Conservation (phyloP, 1,140 invertebrate species). For the Microplitis demolitor region DNA sequence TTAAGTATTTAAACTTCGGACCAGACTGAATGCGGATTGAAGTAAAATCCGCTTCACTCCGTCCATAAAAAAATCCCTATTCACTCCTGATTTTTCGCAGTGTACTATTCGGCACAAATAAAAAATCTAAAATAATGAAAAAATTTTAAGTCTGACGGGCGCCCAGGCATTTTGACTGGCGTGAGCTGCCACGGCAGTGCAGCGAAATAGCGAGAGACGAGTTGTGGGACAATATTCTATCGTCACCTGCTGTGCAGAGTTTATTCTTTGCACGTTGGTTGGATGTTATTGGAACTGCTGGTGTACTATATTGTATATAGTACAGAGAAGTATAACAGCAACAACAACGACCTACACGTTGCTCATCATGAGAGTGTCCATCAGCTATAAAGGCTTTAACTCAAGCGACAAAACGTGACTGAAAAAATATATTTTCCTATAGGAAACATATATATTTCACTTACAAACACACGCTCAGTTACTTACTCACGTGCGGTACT, state of each 20-base stretch:
- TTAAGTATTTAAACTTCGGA: no score
- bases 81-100: no score
- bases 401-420: background rate
- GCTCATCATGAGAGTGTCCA: background rate
- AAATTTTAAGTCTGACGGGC: background rate
- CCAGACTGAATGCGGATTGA: no score
- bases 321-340: background rate
- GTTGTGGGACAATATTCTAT: background rate
- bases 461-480: no score
- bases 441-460: no score
- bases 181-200: background rate
- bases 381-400: background rate
- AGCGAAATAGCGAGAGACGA: background rate
- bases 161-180: background rate
- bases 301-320: background rate
- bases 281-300: background rate
- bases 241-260: constrained; percentile 1
- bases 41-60: no score
- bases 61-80: no score
- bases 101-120: no score
- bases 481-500: background rate
- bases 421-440: no score
- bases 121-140: no score
- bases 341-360: background rate
- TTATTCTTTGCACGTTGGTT: constrained; percentile 6